Evolutionary conservation across 53 echinoderm and acorn worm species (phyloP).

Genomic region (Paracentrotus lividus): DNA sequence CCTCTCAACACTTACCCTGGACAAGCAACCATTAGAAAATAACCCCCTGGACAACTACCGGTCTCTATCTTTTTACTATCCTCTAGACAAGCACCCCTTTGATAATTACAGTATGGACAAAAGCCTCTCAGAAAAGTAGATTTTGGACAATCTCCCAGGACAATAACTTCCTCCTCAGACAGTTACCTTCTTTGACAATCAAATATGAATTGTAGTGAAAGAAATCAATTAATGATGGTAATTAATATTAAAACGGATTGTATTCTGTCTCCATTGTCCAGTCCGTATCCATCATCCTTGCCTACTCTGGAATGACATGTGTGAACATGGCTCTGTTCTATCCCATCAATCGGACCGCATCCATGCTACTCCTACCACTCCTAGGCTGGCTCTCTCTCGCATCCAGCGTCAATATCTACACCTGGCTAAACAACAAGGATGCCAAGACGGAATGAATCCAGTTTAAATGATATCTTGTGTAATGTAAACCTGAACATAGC

Average conservation of each 20-base stretch:
- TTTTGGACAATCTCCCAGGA: no score
- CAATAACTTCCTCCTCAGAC: no score
- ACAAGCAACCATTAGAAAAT: no score
- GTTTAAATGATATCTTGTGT: not conserved
- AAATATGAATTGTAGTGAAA: no score
- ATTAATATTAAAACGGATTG: not conserved
- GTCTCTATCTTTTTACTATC: no score
- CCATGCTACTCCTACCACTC: slow-evolving; percentile 87
- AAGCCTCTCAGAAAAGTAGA: no score
- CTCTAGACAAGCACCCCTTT: no score
- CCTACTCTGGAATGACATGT: slow-evolving; percentile 78
- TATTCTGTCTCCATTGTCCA: not conserved
- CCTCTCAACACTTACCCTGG: no score
- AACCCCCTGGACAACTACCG: no score
- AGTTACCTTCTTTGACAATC: no score
- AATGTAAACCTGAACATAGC: not conserved
- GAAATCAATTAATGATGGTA: no score
- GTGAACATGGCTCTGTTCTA: slow-evolving; percentile 85
- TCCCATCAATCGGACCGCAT: slow-evolving; percentile 86
- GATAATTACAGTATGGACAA: no score
- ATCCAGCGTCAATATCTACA: slow-evolving; percentile 79
- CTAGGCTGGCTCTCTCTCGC: slow-evolving; percentile 85
- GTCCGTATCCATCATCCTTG: slow-evolving; percentile 76
- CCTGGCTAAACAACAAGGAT: slow-evolving; percentile 78
- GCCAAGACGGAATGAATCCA: slow-evolving; percentile 20